Conservation (phyloP, 2,888 invertebrate species). For the Galerucella nymphaeae region DNA sequence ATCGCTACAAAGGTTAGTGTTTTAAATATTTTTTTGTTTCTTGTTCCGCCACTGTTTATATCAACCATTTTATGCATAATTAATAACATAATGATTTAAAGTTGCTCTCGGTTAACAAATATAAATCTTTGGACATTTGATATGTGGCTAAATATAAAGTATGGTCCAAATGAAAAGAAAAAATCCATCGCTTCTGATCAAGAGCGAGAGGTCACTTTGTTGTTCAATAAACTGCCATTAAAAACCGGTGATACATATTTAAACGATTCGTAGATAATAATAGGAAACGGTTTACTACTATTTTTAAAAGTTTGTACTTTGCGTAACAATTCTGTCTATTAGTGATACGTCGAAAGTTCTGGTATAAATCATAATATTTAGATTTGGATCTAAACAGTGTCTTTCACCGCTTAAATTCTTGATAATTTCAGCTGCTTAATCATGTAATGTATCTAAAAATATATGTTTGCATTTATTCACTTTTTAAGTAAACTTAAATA, state of each 20-base stretch:
- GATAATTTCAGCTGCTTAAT: constrained; percentile 57
- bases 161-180: no score
- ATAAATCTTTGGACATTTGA: no score
- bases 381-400: constrained; percentile 56
- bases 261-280: background rate
- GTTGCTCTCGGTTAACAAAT: no score
- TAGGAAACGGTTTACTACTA: background rate
- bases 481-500: constrained; percentile 32
- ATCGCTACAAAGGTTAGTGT: no score
- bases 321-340: constrained; percentile 36
- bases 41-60: no score
- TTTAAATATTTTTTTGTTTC: no score
- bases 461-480: constrained; percentile 51
- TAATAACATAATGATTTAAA: no score
- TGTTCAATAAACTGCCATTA: background rate
- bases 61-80: no score
- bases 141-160: no score
- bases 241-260: background rate
- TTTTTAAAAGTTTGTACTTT: constrained; percentile 9
- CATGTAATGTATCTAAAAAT: constrained; percentile 49
- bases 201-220: no score
- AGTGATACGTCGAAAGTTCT: constrained; percentile 46
- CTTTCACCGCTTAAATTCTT: constrained; percentile 57
- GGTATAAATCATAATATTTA: constrained; percentile 61
- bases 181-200: no score